These are phyloP conservation scores for Pituophis catenifer DNA, from an alignment of 2,113 vertebrate genomes.

Conservation along the genomic window DNA sequence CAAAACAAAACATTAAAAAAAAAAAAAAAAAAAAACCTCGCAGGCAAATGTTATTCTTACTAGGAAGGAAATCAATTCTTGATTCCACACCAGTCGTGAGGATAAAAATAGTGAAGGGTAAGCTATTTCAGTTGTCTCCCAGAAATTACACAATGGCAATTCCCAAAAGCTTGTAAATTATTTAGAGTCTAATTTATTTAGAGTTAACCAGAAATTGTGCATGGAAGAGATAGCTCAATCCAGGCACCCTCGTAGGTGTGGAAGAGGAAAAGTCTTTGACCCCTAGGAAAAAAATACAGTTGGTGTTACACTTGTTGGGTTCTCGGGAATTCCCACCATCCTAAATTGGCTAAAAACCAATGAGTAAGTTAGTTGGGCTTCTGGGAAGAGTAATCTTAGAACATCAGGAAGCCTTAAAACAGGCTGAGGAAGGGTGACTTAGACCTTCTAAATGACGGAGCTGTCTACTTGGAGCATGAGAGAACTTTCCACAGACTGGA, in stretches of 20 bases:
- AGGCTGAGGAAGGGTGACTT: neutral
- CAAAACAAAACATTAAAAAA: neutral
- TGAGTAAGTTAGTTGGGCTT: neutral
- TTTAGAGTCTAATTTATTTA: neutral
- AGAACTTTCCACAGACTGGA: neutral
- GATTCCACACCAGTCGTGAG: constrained; percentile 31
- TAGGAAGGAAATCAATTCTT: constrained; percentile 43
- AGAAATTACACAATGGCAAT: constrained; percentile 8
- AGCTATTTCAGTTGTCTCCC: neutral
- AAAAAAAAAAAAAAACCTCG: constrained; percentile 10
- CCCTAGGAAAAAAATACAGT: too few relatives aligned
- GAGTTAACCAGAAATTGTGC: neutral
- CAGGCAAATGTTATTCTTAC: constrained; percentile 50
- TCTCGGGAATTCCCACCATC: neutral
- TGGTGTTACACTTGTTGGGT: neutral
- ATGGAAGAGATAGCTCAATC: too few relatives aligned
- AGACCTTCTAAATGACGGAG: neutral
- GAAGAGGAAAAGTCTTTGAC: neutral
- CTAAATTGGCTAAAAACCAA: neutral
- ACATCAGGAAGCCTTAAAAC: neutral
- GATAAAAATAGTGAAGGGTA: constrained; percentile 31
- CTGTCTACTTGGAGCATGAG: neutral
- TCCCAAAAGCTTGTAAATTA: neutral
- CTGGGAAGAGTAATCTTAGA: neutral
- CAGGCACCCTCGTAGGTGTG: neutral